Evolutionary conservation across 1,140 invertebrate genomes (phyloP).

Genomic region (Dendroctonus valens): DNA sequence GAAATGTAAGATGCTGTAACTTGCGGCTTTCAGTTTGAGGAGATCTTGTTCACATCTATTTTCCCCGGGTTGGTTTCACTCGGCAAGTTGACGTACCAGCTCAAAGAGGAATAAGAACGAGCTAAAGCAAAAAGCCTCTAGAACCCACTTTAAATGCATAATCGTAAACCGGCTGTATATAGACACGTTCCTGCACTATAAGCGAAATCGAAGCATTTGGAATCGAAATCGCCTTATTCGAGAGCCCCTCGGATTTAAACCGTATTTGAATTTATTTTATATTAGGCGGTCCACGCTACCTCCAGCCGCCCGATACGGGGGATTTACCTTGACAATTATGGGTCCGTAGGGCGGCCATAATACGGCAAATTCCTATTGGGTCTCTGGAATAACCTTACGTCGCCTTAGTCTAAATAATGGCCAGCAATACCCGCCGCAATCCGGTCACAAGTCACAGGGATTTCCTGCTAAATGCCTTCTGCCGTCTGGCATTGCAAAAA

Average conservation of each 20-base stretch:
- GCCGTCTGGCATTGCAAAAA: no score
- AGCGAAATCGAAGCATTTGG: conserved; percentile 23
- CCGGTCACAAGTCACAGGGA: conserved; percentile 26
- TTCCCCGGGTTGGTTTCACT: no score
- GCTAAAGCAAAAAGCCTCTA: no score
- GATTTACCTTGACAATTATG: conserved; percentile 35
- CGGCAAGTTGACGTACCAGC: no score
- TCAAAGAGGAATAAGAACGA: no score
- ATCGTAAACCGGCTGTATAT: conserved; percentile 11
- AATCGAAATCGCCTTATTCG: conserved; percentile 29
- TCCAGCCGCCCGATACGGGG: conserved; percentile 14
- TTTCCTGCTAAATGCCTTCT: no score
- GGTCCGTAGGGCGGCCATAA: conserved; percentile 24
- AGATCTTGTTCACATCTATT: no score
- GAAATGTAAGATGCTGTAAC: no score
- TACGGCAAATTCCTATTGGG: conserved; percentile 26
- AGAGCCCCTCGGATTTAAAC: conserved; percentile 23
- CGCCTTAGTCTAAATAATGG: conserved; percentile 31
- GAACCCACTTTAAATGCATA: conserved; percentile 18
- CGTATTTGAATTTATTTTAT: conserved; percentile 33
- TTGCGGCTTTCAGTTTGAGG: no score
- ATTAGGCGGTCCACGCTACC: conserved; percentile 19
- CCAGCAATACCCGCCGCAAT: conserved; percentile 28
- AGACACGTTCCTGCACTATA: conserved; percentile 19
- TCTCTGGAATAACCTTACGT: conserved; percentile 25